These are phyloP conservation scores for Diadromus collaris DNA, from an alignment of 2,888 invertebrate genomes.

Conservation along the genomic window DNA sequence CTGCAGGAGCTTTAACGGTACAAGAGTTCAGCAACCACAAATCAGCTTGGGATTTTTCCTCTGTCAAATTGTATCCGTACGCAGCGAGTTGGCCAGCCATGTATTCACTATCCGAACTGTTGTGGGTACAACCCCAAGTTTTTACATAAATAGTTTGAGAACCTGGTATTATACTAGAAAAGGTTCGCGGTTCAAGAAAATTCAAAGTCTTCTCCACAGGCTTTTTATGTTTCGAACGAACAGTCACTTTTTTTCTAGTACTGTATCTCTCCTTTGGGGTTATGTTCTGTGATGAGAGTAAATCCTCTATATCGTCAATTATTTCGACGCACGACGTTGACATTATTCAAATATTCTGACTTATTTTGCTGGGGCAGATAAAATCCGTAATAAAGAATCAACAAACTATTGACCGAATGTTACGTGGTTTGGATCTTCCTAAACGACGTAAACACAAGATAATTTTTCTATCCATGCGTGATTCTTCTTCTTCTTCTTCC, in stretches of 20 bases:
- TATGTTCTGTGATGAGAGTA: conserved; percentile 90
- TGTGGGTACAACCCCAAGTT: conserved; percentile 99
- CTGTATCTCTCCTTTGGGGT: conserved; percentile 90
- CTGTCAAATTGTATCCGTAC: conserved; percentile 92
- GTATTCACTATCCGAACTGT: conserved; percentile 98
- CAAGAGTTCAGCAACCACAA: conserved; percentile 98
- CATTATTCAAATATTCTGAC: conserved; percentile 76
- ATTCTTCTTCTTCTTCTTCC: too few species aligned
- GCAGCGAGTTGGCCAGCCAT: conserved; percentile 97
- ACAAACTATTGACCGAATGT: not conserved
- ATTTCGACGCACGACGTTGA: conserved; percentile 84
- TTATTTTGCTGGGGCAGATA: not conserved
- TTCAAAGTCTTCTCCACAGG: conserved; percentile 55
- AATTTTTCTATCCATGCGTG: too few species aligned
- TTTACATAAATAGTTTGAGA: conserved; percentile 86
- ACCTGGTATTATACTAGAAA: conserved; percentile 82
- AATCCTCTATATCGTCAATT: conserved; percentile 92
- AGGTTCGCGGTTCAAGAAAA: conserved; percentile 63
- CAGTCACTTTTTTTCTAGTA: conserved; percentile 86
- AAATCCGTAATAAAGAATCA: not conserved
- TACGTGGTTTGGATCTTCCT: not conserved
- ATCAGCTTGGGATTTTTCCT: conserved; percentile 91
- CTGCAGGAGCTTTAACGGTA: conserved; percentile 98
- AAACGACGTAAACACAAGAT: not conserved
- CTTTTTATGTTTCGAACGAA: conserved; percentile 82